Evolutionary conservation across 2,113 vertebrate species (phyloP).

Genomic region (Origma solitaria): DNA sequence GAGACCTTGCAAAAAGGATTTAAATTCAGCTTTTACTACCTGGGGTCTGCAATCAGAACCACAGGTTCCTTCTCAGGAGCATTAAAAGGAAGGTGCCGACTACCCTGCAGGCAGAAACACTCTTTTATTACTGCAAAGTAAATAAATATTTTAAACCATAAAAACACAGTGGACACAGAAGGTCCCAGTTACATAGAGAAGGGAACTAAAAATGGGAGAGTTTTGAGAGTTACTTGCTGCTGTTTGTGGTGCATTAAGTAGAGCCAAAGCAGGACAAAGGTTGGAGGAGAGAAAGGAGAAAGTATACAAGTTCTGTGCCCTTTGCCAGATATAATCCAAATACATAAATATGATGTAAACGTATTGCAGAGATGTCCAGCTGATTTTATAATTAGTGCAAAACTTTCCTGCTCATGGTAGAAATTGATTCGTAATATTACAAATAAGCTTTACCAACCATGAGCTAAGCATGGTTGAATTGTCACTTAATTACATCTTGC

Average conservation of each 20-base stretch:
- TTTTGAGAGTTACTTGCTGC: not conserved
- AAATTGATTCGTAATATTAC: not conserved
- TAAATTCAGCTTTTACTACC: not conserved
- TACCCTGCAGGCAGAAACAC: not conserved
- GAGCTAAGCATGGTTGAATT: too few species aligned
- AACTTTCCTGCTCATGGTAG: not conserved
- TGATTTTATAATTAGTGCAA: not conserved
- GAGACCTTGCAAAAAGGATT: not conserved
- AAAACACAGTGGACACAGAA: not conserved
- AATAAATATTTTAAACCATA: not conserved
- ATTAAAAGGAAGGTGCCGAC: not conserved
- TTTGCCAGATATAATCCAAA: not conserved
- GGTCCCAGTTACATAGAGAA: not conserved
- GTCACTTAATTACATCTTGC: too few species aligned
- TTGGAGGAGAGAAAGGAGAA: not conserved
- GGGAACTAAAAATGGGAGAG: not conserved
- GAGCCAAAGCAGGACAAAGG: not conserved
- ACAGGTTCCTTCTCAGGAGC: not conserved
- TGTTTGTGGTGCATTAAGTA: not conserved
- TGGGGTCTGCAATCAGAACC: not conserved
- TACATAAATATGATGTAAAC: not conserved
- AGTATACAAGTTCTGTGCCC: not conserved
- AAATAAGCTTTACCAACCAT: not conserved
- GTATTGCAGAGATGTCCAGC: not conserved
- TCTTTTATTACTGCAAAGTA: not conserved